Evolutionary conservation across 2,113 vertebrate genomes (phyloP).

Genomic region (Noturus placidus): DNA sequence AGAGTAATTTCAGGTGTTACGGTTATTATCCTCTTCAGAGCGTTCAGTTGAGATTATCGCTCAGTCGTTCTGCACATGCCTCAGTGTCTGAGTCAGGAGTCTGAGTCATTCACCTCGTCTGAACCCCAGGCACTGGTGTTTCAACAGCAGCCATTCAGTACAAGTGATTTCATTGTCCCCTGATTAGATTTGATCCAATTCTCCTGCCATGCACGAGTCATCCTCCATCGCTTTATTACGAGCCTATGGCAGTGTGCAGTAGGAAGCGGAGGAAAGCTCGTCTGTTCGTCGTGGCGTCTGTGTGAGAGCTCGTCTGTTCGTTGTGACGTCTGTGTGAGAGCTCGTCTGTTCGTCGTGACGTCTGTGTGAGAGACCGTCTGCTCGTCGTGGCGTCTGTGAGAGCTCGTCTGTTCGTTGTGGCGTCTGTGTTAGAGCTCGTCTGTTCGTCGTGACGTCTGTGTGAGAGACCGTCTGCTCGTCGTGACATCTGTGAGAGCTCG

Average conservation of each 20-base stretch:
- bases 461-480: not conserved
- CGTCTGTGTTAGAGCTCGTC: too few relatives aligned
- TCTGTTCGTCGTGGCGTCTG: not conserved
- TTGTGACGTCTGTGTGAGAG: not conserved
- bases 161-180: slow-evolving; percentile 45
- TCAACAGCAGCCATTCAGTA: slow-evolving; percentile 43
- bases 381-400: too few relatives aligned
- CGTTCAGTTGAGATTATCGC: not conserved
- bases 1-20: not conserved
- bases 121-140: slow-evolving; percentile 20
- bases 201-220: slow-evolving; percentile 34
- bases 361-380: too few relatives aligned
- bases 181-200: slow-evolving; percentile 48
- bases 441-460: too few relatives aligned
- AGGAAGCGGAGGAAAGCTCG: not conserved
- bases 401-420: too few relatives aligned
- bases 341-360: too few relatives aligned
- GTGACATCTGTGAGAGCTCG: not conserved
- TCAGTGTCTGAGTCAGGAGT: slow-evolving; percentile 4
- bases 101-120: slow-evolving; percentile 27
- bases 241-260: slow-evolving; percentile 3
- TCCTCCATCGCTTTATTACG: slow-evolving; percentile 33
- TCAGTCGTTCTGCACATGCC: slow-evolving; percentile 4
- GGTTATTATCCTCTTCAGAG: slow-evolving; percentile 5
- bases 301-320: not conserved